Conservation (phyloP, 2,888 invertebrate genomes). For the Meandrusa payeni region DNA sequence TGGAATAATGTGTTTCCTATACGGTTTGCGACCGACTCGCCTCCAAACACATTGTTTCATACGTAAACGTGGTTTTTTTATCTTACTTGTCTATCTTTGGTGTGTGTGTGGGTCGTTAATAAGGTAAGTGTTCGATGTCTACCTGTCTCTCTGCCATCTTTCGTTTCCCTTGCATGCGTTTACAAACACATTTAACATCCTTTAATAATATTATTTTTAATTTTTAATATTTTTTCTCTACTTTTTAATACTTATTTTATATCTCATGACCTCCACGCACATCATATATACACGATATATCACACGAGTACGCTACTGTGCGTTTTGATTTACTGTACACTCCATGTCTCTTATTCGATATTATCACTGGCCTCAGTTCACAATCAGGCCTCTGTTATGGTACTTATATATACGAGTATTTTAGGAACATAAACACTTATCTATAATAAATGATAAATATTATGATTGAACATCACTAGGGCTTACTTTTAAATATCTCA, state of each 20-base stretch:
- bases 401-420: constrained; percentile 23
- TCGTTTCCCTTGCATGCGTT: constrained; percentile 63
- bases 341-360: constrained; percentile 12
- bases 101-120: constrained; percentile 38
- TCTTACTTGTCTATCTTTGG: constrained; percentile 43
- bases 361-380: too few species aligned
- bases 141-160: constrained; percentile 55
- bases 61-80: constrained; percentile 47
- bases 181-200: constrained; percentile 45
- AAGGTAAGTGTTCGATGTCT: constrained; percentile 74
- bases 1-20: constrained; percentile 63
- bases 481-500: constrained; percentile 61
- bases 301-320: constrained; percentile 35
- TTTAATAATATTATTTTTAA: constrained; percentile 40
- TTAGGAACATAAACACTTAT: constrained; percentile 11
- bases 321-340: constrained; percentile 8
- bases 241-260: constrained; percentile 55
- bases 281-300: constrained; percentile 59
- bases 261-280: constrained; percentile 72
- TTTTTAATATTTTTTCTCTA: constrained; percentile 52
- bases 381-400: constrained; percentile 24
- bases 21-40: constrained; percentile 20
- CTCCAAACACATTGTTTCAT: constrained; percentile 66
- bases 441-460: constrained; percentile 11
- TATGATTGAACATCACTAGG: constrained; percentile 52